Evolutionary conservation across 2,888 invertebrate genomes (phyloP), one percentile per base, ranked within the genome.

Genomic region (Sinotaia quadrata): DNA sequence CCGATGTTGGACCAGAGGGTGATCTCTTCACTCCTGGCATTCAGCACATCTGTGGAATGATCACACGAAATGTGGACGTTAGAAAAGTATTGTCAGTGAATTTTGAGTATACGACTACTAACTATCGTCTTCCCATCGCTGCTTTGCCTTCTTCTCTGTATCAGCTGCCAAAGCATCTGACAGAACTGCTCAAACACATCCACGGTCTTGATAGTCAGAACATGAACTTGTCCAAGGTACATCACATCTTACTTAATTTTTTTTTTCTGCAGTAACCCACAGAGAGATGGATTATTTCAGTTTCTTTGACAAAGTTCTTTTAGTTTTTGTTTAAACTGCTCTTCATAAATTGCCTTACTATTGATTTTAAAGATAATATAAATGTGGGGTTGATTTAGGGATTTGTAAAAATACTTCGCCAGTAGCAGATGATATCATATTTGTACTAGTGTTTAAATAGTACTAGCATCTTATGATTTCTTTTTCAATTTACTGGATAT

Each of bases 31-130:
- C 65, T 12, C 65, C 65, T 8, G 65, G 65, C 7, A 56, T 65
- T 18, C 41, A 65, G 44, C 65, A 65, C 56, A 56, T 65, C 65
- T 65, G 63, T 41, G 63, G 63, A 7, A 63, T 51, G 63, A 63
- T 63, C 2, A 41, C 63, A n/a, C 34, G 24, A 27, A 41, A 27
- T 15, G 41, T 27, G n/a, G 52, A 51, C 31, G 63, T 63, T 1
- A 27, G 31, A 29, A 36, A 63, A 10, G n/a, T 63, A 15, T 18
- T 63, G 41, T 54, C 33, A 31, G 63, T 63, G 24, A 33, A 41
- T n/a, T 54, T 63, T 37, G 63, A 63, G 12, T 51, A 63, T 41
- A 63, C 63, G 1, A 4, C 51, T 2, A 27, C 52, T 4, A 10
- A 36, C 41, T 54, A 29, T 41, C 52, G 52, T 37, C 37, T 63